Evolutionary conservation across 1,140 invertebrate genomes (phyloP).

Genomic region (Drosophila novamexicana): DNA sequence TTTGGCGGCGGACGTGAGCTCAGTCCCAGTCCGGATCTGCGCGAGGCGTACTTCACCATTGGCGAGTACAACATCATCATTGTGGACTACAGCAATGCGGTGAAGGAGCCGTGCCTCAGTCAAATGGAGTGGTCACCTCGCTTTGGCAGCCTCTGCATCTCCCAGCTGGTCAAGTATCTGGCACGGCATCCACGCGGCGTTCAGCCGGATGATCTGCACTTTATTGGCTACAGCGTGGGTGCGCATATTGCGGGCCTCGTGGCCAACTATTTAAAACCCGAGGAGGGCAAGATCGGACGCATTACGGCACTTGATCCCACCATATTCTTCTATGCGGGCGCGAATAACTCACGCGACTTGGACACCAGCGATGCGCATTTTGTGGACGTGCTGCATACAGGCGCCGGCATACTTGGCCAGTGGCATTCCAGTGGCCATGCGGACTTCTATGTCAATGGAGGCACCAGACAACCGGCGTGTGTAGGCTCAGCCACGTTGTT

Average conservation of each 20-base stretch:
- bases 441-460: conserved; percentile 96
- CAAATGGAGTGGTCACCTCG: conserved; percentile 93
- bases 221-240: conserved; percentile 93
- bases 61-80: conserved; percentile 94
- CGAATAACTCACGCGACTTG: conserved; percentile 91
- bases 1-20: conserved; percentile 92
- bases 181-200: conserved; percentile 90
- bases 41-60: conserved; percentile 91
- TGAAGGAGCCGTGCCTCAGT: conserved; percentile 92
- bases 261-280: conserved; percentile 89
- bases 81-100: conserved; percentile 92
- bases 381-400: conserved; percentile 95
- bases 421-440: conserved; percentile 94
- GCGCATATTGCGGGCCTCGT: conserved; percentile 93
- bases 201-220: conserved; percentile 89
- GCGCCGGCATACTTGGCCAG: conserved; percentile 92
- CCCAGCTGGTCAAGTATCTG: conserved; percentile 91
- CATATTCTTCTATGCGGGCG: conserved; percentile 92
- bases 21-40: conserved; percentile 92
- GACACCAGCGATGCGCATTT: conserved; percentile 94
- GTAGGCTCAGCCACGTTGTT: conserved; percentile 90
- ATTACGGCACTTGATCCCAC: conserved; percentile 94
- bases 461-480: conserved; percentile 94
- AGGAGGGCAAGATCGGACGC: conserved; percentile 89
- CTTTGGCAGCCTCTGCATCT: conserved; percentile 92